Conservation (phyloP, 2,797 vertebrate genomes). For the Orestias chungarensis region DNA sequence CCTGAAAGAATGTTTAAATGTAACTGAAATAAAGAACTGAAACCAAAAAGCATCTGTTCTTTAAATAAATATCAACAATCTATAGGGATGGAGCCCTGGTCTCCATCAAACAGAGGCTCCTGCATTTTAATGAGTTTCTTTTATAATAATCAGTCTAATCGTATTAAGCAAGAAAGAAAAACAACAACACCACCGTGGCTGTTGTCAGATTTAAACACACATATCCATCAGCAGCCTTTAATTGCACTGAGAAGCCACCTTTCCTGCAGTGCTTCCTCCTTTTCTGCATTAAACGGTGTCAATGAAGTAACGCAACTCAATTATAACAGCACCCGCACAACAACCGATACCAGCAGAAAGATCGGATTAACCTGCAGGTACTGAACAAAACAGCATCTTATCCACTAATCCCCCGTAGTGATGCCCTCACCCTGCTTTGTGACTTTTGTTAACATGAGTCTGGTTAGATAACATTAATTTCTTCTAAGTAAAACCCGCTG, state of each 20-base stretch:
- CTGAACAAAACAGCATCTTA: conserved; percentile 15
- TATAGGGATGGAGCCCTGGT: no score
- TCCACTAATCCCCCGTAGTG: conserved; percentile 8
- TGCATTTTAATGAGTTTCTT: background rate
- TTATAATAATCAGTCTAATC: background rate
- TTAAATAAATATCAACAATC: no score
- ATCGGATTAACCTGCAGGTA: conserved; percentile 12
- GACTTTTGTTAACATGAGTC: conserved; percentile 21
- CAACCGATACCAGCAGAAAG: conserved; percentile 29
- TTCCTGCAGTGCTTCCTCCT: conserved; percentile 1
- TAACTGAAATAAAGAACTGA: no score
- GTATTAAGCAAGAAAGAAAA: background rate
- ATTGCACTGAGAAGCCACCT: conserved; percentile 23
- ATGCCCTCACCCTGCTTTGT: conserved; percentile 12
- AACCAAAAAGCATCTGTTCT: no score
- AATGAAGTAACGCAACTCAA: conserved; percentile 15
- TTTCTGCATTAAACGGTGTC: conserved; percentile 25
- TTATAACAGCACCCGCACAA: conserved; percentile 20
- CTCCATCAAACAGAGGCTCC: no score
- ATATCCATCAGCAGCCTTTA: conserved; percentile 26
- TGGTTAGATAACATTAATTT: conserved; percentile 35
- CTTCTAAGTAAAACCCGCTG: conserved; percentile 4
- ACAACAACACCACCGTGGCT: background rate
- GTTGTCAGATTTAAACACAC: background rate
- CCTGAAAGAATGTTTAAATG: no score